Conservation (phyloP, 2,888 invertebrate genomes). For the Diarsia rubi region DNA sequence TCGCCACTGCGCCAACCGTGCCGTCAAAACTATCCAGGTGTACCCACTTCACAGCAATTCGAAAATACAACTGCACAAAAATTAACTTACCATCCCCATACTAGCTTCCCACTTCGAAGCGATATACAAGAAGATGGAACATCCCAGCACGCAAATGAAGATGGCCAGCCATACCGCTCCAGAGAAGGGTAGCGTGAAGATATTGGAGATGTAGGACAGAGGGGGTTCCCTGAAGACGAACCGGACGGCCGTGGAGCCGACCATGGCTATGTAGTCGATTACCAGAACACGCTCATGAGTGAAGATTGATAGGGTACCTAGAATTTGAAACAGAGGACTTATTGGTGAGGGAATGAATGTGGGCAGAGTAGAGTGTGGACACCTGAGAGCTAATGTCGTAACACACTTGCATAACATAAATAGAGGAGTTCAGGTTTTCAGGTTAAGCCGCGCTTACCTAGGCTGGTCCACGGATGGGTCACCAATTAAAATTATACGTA, state of each 20-base stretch:
- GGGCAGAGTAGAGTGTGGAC: background rate
- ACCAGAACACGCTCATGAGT: slow-evolving; percentile 83
- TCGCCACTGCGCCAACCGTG: too few relatives aligned
- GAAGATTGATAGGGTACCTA: slow-evolving; percentile 85
- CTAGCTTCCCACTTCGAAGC: slow-evolving; percentile 88
- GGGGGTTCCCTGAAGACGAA: slow-evolving; percentile 93
- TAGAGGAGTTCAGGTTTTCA: background rate
- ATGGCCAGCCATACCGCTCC: slow-evolving; percentile 92
- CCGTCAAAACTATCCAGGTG: too few relatives aligned
- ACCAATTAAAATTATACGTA: too few relatives aligned
- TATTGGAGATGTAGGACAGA: slow-evolving; percentile 92
- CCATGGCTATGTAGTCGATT: slow-evolving; percentile 90
- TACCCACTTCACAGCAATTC: too few relatives aligned
- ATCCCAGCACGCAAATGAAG: slow-evolving; percentile 86
- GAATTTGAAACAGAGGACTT: background rate
- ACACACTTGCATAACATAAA: background rate
- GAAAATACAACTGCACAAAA: too few relatives aligned
- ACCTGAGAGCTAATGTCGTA: background rate
- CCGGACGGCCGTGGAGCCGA: slow-evolving; percentile 88
- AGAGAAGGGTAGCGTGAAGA: slow-evolving; percentile 92
- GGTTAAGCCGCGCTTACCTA: too few relatives aligned
- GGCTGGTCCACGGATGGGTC: too few relatives aligned
- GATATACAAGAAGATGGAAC: slow-evolving; percentile 85
- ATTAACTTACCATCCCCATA: slow-evolving; percentile 76
- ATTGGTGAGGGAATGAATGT: background rate